Conservation (phyloP, 2,888 invertebrate species). For the Antheraea assamensis region DNA sequence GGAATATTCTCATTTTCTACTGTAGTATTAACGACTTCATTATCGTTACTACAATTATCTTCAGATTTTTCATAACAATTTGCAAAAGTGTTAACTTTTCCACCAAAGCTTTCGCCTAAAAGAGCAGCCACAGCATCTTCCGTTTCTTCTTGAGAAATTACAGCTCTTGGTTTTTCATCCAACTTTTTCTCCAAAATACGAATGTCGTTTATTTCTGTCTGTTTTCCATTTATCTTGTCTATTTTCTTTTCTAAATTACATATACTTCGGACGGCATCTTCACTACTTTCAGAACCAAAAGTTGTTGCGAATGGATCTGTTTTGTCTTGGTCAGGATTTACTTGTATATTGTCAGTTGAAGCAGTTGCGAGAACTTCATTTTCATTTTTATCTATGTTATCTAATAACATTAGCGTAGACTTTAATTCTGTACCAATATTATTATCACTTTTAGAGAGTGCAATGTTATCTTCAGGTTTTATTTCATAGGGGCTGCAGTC, state of each 20-base stretch:
- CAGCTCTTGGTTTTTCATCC: constrained; percentile 90
- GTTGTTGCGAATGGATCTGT: constrained; percentile 32
- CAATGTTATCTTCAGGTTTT: background rate
- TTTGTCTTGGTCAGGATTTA: constrained; percentile 33
- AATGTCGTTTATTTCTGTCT: constrained; percentile 57
- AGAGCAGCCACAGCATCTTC: constrained; percentile 95
- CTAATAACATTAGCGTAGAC: constrained; percentile 69
- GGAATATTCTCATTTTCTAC: constrained; percentile 81
- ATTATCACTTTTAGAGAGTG: constrained; percentile 34
- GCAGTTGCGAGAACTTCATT: constrained; percentile 62
- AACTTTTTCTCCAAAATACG: constrained; percentile 80
- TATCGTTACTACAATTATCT: constrained; percentile 61
- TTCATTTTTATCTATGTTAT: constrained; percentile 64
- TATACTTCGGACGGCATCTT: constrained; percentile 66
- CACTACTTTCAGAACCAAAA: constrained; percentile 79
- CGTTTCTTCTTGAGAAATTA: constrained; percentile 95
- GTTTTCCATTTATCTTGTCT: constrained; percentile 56
- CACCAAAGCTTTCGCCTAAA: constrained; percentile 92
- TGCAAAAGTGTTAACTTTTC: constrained; percentile 79
- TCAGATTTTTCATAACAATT: constrained; percentile 80
- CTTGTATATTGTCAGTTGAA: constrained; percentile 31
- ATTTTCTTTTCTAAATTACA: constrained; percentile 43
- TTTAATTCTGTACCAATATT: constrained; percentile 50
- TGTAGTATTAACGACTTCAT: constrained; percentile 71
- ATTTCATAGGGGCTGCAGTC: background rate